A percentile compares a stretch with the other conserved stretches of the same genome.
These are phyloP conservation scores for Cyprinodon diabolis DNA, from an alignment of 2,797 vertebrate species.

Conservation along the genomic window DNA sequence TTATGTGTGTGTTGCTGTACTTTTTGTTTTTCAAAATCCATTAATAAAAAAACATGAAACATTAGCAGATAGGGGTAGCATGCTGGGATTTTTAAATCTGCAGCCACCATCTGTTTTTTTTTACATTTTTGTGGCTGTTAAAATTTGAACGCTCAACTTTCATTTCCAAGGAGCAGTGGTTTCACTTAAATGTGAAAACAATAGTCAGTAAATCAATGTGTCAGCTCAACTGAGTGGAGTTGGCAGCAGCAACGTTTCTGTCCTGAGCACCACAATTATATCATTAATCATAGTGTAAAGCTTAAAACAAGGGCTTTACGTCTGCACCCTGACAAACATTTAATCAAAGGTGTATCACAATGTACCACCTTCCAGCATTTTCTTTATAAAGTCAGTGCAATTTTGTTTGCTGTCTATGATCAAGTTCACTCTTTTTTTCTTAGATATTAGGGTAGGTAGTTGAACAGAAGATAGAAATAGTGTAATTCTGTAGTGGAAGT, in stretches of 20 bases:
- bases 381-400: not conserved
- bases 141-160: conserved; percentile 5
- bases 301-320: conserved; percentile 5
- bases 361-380: not conserved
- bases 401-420: not conserved
- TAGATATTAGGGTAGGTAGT: too few relatives aligned
- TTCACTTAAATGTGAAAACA: conserved; percentile 10
- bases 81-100: not conserved
- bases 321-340: conserved; percentile 1
- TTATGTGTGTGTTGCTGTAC: not conserved
- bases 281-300: not conserved
- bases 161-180: conserved; percentile 1
- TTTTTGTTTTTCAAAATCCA: not conserved
- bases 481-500: too few relatives aligned
- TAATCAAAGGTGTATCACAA: not conserved
- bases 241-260: conserved; percentile 2
- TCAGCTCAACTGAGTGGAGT: conserved; percentile 3
- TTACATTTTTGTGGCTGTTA: not conserved
- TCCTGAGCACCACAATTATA: not conserved
- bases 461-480: not conserved
- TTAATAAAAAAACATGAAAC: not conserved
- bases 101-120: not conserved
- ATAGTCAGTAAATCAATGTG: conserved; percentile 13
- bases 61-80: not conserved
- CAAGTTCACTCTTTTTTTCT: not conserved